Conservation (phyloP, 2,888 invertebrate genomes). For the Philereme vetulata region DNA sequence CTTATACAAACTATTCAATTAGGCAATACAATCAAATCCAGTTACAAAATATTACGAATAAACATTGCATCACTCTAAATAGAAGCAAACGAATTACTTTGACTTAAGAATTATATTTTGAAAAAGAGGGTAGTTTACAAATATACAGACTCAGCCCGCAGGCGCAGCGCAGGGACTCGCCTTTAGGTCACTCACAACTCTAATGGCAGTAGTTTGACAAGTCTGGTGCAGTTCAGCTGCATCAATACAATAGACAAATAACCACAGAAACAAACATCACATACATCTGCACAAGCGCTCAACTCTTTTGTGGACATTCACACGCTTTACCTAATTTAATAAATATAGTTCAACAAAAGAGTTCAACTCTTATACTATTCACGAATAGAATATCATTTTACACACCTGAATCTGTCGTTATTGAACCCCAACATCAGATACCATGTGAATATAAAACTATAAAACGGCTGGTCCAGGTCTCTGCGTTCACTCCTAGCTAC, state of each 20-base stretch:
- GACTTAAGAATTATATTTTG: slow-evolving; percentile 19
- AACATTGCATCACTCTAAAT: slow-evolving; percentile 22
- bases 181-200: slow-evolving; percentile 13
- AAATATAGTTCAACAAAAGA: slow-evolving; percentile 2
- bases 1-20: slow-evolving; percentile 21
- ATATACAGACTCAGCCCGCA: slow-evolving; percentile 12
- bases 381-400: neutral
- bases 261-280: slow-evolving; percentile 4
- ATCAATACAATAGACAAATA: slow-evolving; percentile 3
- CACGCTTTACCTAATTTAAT: neutral
- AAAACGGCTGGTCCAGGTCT: slow-evolving; percentile 28
- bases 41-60: slow-evolving; percentile 23
- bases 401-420: neutral
- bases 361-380: neutral
- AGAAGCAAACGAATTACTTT: slow-evolving; percentile 26
- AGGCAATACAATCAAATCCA: slow-evolving; percentile 28
- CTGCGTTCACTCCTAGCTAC: neutral
- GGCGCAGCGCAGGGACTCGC: neutral
- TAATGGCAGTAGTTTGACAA: slow-evolving; percentile 35
- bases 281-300: neutral
- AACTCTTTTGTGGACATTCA: slow-evolving; percentile 1
- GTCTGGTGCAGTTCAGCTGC: slow-evolving; percentile 14
- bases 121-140: slow-evolving; percentile 25
- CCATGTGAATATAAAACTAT: slow-evolving; percentile 41
- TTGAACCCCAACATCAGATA: neutral